Conservation (phyloP, 2,797 vertebrate species). For the Fistularia commersonii region DNA sequence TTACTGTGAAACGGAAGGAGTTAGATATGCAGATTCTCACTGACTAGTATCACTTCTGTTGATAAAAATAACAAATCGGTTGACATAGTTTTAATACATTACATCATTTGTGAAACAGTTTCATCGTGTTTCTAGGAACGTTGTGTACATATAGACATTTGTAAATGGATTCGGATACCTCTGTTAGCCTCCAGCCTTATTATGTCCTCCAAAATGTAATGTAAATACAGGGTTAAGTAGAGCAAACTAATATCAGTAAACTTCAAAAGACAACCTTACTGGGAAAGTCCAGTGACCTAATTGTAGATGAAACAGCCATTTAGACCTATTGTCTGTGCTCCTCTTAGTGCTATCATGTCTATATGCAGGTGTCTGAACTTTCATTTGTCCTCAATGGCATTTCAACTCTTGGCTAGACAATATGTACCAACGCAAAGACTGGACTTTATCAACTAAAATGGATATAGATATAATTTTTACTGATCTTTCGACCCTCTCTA, state of each 20-base stretch:
- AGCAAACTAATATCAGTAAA: background rate
- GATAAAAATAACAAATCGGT: too few species aligned
- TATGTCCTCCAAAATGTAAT: constrained; percentile 1
- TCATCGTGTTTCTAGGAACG: too few species aligned
- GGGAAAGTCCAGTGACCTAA: constrained; percentile 17
- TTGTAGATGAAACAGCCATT: constrained; percentile 36
- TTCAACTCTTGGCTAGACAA: constrained; percentile 15
- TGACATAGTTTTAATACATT: too few species aligned
- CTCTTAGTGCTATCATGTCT: constrained; percentile 25
- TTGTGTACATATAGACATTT: too few species aligned
- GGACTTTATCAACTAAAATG: constrained; percentile 37
- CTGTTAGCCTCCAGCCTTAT: background rate
- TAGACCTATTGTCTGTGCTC: constrained; percentile 12
- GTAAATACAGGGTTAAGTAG: constrained; percentile 1
- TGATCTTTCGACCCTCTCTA: constrained; percentile 11
- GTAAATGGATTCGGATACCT: background rate
- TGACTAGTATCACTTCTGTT: too few species aligned
- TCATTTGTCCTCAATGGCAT: constrained; percentile 45
- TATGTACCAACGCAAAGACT: constrained; percentile 24
- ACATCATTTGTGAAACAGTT: too few species aligned
- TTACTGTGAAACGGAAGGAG: background rate
- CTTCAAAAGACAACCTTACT: constrained; percentile 7
- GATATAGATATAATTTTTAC: constrained; percentile 17
- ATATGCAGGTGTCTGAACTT: constrained; percentile 25
- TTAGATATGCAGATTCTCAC: constrained; percentile 1